Percentiles rank a stretch among this genome's conserved stretches.
Conservation (phyloP, 2,113 vertebrate species). For the Numenius arquata region DNA sequence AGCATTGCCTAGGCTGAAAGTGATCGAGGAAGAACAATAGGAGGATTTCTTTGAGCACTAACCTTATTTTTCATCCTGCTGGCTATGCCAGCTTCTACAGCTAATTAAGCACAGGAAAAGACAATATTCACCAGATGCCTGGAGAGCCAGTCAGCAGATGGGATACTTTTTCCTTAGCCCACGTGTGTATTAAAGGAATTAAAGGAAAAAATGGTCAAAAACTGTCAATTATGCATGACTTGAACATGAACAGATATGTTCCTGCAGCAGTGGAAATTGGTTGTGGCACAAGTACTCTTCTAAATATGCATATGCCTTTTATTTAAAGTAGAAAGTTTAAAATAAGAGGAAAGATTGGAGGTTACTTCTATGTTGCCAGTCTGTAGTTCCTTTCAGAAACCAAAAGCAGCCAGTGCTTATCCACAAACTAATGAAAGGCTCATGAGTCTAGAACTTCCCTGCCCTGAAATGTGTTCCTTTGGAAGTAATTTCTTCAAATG, state of each 20-base stretch:
- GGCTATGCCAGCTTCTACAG: neutral
- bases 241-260: neutral
- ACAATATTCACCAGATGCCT: slow-evolving; percentile 20
- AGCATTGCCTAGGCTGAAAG: neutral
- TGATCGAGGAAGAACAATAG: neutral
- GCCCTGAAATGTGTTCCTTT: neutral
- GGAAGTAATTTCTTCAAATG: neutral
- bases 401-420: neutral
- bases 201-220: neutral
- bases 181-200: neutral
- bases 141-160: slow-evolving; percentile 19
- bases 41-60: neutral
- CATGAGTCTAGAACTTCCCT: neutral
- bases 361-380: neutral
- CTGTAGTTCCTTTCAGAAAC: neutral
- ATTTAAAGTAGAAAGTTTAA: neutral
- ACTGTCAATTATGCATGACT: neutral
- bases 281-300: neutral
- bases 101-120: slow-evolving; percentile 47
- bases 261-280: neutral
- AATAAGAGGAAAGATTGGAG: neutral
- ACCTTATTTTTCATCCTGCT: neutral
- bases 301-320: neutral
- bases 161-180: slow-evolving; percentile 13
- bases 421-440: neutral